Base-by-base conservation (phyloP, 2,797 vertebrate genomes). In the Gouania willdenowi region DNA sequence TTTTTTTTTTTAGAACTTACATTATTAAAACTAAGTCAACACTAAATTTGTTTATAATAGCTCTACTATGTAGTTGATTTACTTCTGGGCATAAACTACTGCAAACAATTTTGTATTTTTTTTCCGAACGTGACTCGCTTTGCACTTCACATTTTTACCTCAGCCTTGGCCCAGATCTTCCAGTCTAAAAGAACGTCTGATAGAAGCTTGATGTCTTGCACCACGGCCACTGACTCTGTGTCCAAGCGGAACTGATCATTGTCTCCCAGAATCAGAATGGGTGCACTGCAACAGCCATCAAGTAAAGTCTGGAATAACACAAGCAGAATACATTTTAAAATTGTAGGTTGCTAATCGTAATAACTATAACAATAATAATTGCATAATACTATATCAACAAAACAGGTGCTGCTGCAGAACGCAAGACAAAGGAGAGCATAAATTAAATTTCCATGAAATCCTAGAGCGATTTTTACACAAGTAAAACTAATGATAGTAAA, bases 131-230 rank as follows among this genome's bases (percentile, higher is more conserved):
- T n/a, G n/a, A n/a, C n/a, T n/a, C n/a, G n/a, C n/a, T n/a, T n/a
- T 10, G 10, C 10, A 4, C 6, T 20, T 5, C 20, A 5, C 20
- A 0, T 17, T 8, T 49, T 66, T 87, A 93, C 97, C 93, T 97
- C 90, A 21, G 95, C 94, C 72, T 93, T 95, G 64, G 91, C 90
- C 97, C 97, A 99, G 77, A 98, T 92, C 79, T 97, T 98, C 97
- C 97, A 99, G 83, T 98, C 96, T 62, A 98, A 80, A 35, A 99
- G 75, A 3, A 98, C 45, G 21, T 96, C 91, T 59, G 95, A 93
- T 24, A 99, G 76, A 28, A 98, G 82, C 0, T 79, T 79, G 42
- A 95, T 84, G 51, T 98, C 95, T 70, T 94, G 93, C 12, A 99
- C 91, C 60, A 98, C 90, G 8, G 92, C 92, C 14, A 60, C 72